Percentiles rank a stretch among this genome's conserved stretches.
phyloP scores from a whole-genome alignment of 2,797 vertebrate species.

The Vespertilio murinus region DNA sequence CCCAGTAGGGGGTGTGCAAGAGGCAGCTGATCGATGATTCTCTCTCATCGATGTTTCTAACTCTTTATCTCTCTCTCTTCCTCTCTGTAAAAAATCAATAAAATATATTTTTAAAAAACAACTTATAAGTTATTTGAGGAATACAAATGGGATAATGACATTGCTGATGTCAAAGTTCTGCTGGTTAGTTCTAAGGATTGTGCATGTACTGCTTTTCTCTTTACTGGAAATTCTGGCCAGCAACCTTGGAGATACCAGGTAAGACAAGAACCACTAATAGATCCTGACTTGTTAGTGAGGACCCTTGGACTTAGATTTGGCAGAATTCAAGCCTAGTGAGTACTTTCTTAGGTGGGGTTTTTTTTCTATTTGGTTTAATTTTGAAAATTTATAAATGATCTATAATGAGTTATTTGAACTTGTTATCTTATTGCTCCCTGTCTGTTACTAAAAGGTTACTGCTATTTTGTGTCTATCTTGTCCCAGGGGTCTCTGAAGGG shows the following conservation, averaged over 20 bases:
- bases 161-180: neutral
- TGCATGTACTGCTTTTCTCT: neutral
- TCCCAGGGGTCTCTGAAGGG: conserved; percentile 28
- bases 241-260: neutral
- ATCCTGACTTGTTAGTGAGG: conserved; percentile 10
- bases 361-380: neutral
- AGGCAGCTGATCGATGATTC: too few species aligned
- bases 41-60: too few species aligned
- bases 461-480: neutral
- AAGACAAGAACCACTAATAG: neutral
- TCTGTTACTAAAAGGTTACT: conserved; percentile 22
- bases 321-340: neutral
- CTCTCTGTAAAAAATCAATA: too few species aligned
- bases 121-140: conserved; percentile 35
- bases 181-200: neutral
- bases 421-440: neutral
- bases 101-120: too few species aligned
- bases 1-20: too few species aligned
- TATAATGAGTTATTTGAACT: conserved; percentile 17
- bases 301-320: conserved; percentile 4
- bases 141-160: conserved; percentile 6
- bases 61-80: too few species aligned
- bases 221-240: conserved; percentile 6
- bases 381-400: conserved; percentile 41
- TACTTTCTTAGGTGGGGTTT: conserved; percentile 22